A percentile compares a stretch with the other conserved stretches of the same genome.
phyloP scores from a whole-genome alignment of 2,797 vertebrate species.

The Podargus strigoides region DNA sequence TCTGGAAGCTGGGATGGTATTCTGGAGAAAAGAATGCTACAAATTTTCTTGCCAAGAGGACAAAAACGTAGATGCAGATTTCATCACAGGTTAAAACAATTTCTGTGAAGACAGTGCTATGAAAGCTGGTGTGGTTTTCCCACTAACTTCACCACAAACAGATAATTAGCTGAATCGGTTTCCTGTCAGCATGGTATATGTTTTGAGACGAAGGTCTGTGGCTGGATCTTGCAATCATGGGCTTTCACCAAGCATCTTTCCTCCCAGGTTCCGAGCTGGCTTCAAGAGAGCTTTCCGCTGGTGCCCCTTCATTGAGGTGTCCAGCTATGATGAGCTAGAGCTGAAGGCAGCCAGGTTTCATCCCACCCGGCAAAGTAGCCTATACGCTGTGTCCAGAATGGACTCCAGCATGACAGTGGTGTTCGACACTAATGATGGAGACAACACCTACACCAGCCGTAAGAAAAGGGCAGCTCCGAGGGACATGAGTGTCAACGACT shows the following conservation, averaged over 20 bases:
- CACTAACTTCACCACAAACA: neutral
- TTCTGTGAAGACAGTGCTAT: neutral
- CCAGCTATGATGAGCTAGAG: conserved; percentile 87
- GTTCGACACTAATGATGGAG: conserved; percentile 75
- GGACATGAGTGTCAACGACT: conserved; percentile 67
- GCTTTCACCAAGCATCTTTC: neutral
- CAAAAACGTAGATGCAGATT: neutral
- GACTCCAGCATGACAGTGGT: conserved; percentile 82
- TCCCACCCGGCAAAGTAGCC: conserved; percentile 84
- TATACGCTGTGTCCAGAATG: conserved; percentile 86
- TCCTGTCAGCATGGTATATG: rapidly evolving
- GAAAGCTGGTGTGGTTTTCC: neutral
- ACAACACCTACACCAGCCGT: conserved; percentile 40
- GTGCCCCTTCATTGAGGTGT: conserved; percentile 88
- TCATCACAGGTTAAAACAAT: neutral
- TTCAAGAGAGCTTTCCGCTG: conserved; percentile 91
- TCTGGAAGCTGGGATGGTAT: neutral
- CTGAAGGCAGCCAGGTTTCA: conserved; percentile 82
- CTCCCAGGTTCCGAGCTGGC: conserved; percentile 86
- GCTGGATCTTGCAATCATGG: neutral
- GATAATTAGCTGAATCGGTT: neutral
- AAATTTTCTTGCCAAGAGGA: neutral
- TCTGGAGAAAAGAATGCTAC: neutral
- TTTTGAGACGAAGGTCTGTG: neutral
- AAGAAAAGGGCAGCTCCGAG: conserved; percentile 74